A percentile compares a stretch with the other conserved stretches of the same genome.
These are phyloP conservation scores for Sinohyriopsis cumingii DNA, from an alignment of 2,888 invertebrate species.

Conservation along the genomic window DNA sequence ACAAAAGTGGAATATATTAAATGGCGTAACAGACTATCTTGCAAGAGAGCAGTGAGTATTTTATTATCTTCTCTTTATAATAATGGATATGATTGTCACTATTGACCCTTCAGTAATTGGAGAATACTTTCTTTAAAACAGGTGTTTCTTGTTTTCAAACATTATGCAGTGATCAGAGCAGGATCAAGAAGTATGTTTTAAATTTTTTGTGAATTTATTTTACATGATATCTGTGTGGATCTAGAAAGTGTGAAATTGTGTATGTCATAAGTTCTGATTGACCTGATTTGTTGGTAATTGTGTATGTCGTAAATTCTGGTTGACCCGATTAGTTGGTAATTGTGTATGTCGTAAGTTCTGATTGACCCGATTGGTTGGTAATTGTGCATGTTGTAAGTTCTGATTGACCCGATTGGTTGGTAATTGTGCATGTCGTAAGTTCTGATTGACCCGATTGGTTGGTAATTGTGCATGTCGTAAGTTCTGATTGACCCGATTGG, in stretches of 20 bases:
- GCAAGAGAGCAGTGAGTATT: constrained; percentile 50
- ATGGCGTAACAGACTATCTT: constrained; percentile 88
- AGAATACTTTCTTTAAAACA: not conserved
- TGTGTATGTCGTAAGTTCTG: no score
- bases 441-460: no score
- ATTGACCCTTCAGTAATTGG: not conserved
- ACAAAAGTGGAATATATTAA: constrained; percentile 58
- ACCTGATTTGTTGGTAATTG: not conserved
- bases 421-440: no score
- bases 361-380: no score
- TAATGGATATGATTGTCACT: not conserved
- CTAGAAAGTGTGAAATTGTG: not conserved
- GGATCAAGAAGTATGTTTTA: not conserved
- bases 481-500: not conserved
- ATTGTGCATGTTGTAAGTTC: no score
- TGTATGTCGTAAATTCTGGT: no score
- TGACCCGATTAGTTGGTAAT: not conserved
- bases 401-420: no score
- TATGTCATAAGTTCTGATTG: not conserved
- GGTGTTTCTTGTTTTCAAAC: constrained; percentile 1
- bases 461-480: not conserved
- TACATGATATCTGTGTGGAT: no score
- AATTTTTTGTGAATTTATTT: not conserved
- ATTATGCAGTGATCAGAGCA: not conserved
- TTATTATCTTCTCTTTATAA: constrained; percentile 5